These are phyloP conservation scores for Nycticryphes semicollaris DNA, from an alignment of 2,113 vertebrate species.

Conservation along the genomic window DNA sequence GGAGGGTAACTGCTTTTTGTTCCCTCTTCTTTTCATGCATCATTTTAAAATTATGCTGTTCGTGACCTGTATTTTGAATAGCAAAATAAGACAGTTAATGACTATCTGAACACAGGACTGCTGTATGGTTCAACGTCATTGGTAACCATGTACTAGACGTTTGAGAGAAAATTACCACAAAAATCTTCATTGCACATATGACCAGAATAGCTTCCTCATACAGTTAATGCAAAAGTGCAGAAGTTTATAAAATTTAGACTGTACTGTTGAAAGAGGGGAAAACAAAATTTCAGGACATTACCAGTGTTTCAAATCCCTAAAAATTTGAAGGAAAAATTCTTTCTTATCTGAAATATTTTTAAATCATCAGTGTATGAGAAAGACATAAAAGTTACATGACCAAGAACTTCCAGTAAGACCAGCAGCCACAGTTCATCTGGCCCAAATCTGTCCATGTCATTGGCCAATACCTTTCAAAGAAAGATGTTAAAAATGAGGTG, in stretches of 20 bases:
- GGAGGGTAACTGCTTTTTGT: background rate
- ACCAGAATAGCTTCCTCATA: background rate
- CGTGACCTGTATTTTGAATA: background rate
- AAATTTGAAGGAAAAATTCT: background rate
- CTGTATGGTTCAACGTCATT: background rate
- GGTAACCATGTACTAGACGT: background rate
- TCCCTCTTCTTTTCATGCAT: rapidly evolving
- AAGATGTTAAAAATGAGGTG: background rate
- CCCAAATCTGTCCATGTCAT: background rate
- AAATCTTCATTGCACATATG: background rate
- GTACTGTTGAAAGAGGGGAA: background rate
- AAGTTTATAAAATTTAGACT: background rate
- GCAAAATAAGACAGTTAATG: background rate
- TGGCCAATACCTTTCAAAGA: background rate
- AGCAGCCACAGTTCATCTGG: background rate
- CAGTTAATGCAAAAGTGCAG: background rate
- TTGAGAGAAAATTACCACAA: background rate
- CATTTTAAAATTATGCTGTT: background rate
- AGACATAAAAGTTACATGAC: rapidly evolving
- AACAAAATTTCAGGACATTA: background rate
- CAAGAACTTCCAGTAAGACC: background rate
- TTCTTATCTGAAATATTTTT: background rate
- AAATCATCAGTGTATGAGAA: background rate
- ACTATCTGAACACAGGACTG: background rate
- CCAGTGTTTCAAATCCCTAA: background rate